Base-by-base conservation (phyloP, 2,797 vertebrate species). In the Tamandua tetradactyla region DNA sequence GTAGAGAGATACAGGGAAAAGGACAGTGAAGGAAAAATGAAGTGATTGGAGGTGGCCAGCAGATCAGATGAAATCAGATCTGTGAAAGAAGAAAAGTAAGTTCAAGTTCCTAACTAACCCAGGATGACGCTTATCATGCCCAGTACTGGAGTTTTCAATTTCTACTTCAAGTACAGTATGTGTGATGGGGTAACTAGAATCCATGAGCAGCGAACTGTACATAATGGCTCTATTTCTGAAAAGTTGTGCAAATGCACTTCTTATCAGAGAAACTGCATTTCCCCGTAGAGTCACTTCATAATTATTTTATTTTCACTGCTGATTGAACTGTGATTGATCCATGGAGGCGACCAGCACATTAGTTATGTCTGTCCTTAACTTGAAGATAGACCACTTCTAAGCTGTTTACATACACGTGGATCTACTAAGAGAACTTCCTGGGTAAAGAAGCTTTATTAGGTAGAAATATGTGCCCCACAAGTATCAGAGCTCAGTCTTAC, bases 91-190 rank as follows among this genome's bases (percentile, higher is more conserved):
- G 66, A 76, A 75, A 30, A 44, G 79, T 40, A 37, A 55, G 27
- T 49, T 78, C 27, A 59, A 35, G 40, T 66, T 90, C 49, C 71
- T 76, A 10, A 25, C 61, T 80, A 30, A 55, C 81, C 35, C 20
- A 25, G 7, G 3, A 25, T n/a, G 25, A 32, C 44, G 57, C 14
- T 47, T 30, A 0, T 69, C 22, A 18, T 68, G 37, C 35, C 61
- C 30, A 30, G 69, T n/a, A 81, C 69, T 71, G 82, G 76, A 62
- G 42, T 59, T 89, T 90, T 89, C 32, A 72, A 15, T 75, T 94
- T 88, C 79, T 90, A 76, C 42, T 25, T 76, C 42, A 83, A 49
- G 42, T 37, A 30, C 84, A 76, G 42, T n/a, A n/a, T 30, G 0
- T 47, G 25, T 55, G 32, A 61, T n/a, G 13, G 55, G 91, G n/a